These are phyloP conservation scores for Sander lucioperca DNA, from an alignment of 2,113 vertebrate species.

Conservation along the genomic window DNA sequence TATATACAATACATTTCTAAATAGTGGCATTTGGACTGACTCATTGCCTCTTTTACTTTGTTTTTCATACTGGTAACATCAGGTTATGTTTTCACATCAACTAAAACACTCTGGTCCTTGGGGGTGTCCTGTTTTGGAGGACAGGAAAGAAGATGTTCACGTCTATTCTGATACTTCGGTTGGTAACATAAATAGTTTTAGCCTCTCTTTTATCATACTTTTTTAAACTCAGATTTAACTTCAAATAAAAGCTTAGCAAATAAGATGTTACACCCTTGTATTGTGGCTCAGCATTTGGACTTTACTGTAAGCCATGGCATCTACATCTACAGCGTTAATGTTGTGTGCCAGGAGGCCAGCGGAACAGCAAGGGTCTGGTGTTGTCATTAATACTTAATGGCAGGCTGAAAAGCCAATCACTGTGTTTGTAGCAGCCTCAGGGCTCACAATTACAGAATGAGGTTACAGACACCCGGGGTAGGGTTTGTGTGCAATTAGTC, in stretches of 20 bases:
- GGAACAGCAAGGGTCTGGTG: constrained; percentile 71
- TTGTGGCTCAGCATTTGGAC: not conserved
- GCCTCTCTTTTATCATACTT: not conserved
- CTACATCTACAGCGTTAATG: constrained; percentile 19
- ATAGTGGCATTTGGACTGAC: not conserved
- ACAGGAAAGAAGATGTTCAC: constrained; percentile 8
- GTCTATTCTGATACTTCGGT: constrained; percentile 16
- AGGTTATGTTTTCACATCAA: constrained; percentile 8
- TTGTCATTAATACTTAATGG: constrained; percentile 79
- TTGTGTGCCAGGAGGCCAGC: constrained; percentile 47
- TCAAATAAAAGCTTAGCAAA: constrained; percentile 3
- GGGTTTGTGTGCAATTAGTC: constrained; percentile 75
- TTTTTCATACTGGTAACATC: not conserved
- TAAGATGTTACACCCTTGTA: not conserved
- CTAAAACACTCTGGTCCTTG: not conserved
- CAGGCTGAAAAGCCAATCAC: constrained; percentile 64
- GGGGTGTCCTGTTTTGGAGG: constrained; percentile 26
- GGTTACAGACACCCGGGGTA: constrained; percentile 63
- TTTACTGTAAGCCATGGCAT: constrained; percentile 26
- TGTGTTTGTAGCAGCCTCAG: constrained; percentile 53
- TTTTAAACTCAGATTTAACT: not conserved
- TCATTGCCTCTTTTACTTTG: not conserved
- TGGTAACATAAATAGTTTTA: constrained; percentile 1
- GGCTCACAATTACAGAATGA: constrained; percentile 79
- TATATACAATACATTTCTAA: constrained; percentile 3